These are phyloP conservation scores for Aldrovandia affinis DNA, from an alignment of 2,797 vertebrate species.

Conservation along the genomic window DNA sequence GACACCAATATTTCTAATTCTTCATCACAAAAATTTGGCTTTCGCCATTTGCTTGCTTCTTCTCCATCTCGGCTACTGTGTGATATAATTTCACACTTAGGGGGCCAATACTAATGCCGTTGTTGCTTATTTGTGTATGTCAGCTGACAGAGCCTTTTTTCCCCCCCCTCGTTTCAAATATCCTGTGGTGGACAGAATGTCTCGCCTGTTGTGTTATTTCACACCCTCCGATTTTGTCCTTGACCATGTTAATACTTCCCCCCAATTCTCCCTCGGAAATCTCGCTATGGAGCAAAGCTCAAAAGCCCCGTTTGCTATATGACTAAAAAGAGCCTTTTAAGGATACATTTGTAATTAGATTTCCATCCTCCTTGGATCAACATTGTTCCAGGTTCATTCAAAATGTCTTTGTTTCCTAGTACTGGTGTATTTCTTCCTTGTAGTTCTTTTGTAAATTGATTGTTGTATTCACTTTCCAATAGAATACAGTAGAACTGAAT, in stretches of 20 bases:
- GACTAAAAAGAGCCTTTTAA: slow-evolving; percentile 9
- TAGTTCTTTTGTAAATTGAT: not conserved
- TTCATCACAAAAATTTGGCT: no score
- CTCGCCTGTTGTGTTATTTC: slow-evolving; percentile 27
- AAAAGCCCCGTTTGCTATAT: not conserved
- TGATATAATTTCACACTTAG: slow-evolving; percentile 53
- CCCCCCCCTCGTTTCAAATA: not conserved
- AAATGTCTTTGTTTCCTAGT: not conserved
- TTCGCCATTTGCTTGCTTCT: not conserved
- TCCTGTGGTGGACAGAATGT: slow-evolving; percentile 22
- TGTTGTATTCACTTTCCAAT: not conserved
- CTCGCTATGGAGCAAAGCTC: not conserved
- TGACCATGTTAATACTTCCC: slow-evolving; percentile 22
- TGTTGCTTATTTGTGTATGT: slow-evolving; percentile 37
- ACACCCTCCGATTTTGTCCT: slow-evolving; percentile 12
- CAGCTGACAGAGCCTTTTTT: slow-evolving; percentile 36
- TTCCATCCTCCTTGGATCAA: not conserved
- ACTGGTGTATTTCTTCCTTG: no score
- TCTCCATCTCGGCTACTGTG: not conserved
- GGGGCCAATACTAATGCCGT: slow-evolving; percentile 53
- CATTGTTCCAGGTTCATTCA: not conserved
- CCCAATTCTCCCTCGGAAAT: not conserved
- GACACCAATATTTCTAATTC: no score
- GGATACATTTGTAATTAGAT: not conserved
- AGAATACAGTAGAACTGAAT: not conserved